A percentile compares a stretch with the other conserved stretches of the same genome.
Conservation (phyloP, 1,140 invertebrate species). For the Trichomalopsis sarcophagae region DNA sequence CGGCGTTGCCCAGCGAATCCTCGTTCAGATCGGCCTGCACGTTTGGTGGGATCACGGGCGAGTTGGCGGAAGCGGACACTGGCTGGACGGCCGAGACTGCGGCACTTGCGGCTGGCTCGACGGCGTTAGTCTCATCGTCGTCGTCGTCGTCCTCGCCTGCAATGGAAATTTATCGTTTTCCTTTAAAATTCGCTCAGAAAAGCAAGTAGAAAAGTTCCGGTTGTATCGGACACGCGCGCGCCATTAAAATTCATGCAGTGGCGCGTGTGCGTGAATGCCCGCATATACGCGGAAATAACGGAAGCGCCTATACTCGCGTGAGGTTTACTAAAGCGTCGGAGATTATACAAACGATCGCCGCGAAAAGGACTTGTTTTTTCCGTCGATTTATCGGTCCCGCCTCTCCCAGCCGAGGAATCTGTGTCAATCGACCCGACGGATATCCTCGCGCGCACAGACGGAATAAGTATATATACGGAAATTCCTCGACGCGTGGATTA, state of each 20-base stretch:
- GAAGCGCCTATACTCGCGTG: not conserved
- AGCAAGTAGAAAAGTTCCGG: constrained; percentile 39
- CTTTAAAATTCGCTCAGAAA: not conserved
- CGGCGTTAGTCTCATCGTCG: constrained; percentile 76
- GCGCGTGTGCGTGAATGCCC: not conserved
- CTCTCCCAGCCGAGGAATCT: not conserved
- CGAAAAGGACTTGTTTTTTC: not conserved
- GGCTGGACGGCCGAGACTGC: constrained; percentile 59
- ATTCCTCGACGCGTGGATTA: constrained; percentile 64
- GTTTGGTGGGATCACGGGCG: constrained; percentile 65
- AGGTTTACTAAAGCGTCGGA: not conserved
- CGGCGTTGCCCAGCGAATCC: constrained; percentile 62
- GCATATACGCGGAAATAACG: constrained; percentile 11
- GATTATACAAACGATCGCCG: constrained; percentile 9
- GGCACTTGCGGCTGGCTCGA: constrained; percentile 65
- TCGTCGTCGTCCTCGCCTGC: constrained; percentile 81
- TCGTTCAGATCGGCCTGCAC: constrained; percentile 67
- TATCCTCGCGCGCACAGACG: not conserved
- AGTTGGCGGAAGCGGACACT: constrained; percentile 58
- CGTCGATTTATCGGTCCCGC: not conserved
- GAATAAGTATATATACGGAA: constrained; percentile 55
- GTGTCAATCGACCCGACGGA: constrained; percentile 26
- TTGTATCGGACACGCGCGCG: constrained; percentile 19
- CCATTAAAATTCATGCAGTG: constrained; percentile 56
- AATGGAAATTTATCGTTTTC: not conserved